Percentiles rank a stretch among this genome's conserved stretches.
Evolutionary conservation across 2,888 invertebrate genomes (phyloP).

Genomic region (Macrosoma leucophasiata): DNA sequence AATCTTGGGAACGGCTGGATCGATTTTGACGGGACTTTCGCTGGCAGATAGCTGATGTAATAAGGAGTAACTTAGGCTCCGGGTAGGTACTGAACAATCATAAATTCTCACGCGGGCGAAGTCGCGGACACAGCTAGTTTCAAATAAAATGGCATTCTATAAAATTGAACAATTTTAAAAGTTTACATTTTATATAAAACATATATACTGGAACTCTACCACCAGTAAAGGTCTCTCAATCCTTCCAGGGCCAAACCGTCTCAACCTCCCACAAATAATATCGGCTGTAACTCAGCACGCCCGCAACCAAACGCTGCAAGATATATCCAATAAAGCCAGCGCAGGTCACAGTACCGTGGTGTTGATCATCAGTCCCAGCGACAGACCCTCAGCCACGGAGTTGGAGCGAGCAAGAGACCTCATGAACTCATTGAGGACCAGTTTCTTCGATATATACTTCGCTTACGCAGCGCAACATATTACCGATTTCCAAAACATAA

Average conservation of each 20-base stretch:
- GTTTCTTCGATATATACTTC: conserved; percentile 72
- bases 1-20: no score
- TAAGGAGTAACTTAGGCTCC: no score
- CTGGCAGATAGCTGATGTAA: no score
- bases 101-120: no score
- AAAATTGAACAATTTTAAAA: no score
- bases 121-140: no score
- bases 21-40: no score
- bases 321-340: conserved; percentile 42
- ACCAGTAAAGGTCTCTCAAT: no score
- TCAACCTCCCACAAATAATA: conserved; percentile 67
- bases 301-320: conserved; percentile 54
- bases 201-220: no score
- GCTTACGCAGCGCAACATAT: conserved; percentile 65
- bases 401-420: conserved; percentile 50
- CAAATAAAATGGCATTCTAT: no score
- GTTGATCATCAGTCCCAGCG: conserved; percentile 67
- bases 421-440: conserved; percentile 57
- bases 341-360: conserved; percentile 68
- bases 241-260: conserved; percentile 69
- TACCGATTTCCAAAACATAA: conserved; percentile 59
- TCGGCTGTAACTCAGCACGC: conserved; percentile 62
- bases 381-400: conserved; percentile 60
- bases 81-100: no score
- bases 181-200: background rate